phyloP scores from a whole-genome alignment of 2,797 vertebrate genomes.

The Eleutherodactylus coqui region DNA sequence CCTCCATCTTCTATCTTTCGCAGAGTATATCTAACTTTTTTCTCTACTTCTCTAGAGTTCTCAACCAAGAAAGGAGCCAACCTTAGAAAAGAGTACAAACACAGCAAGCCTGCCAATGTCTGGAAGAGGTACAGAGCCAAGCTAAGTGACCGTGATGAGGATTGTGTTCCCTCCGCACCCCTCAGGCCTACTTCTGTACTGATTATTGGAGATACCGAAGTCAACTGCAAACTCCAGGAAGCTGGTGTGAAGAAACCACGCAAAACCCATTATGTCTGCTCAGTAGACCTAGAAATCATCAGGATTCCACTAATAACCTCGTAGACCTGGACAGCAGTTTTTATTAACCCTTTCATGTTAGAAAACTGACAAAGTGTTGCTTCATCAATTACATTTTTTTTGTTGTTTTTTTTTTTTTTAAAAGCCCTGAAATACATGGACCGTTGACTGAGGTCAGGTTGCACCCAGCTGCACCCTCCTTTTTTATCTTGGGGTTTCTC shows the following conservation, averaged over 20 bases:
- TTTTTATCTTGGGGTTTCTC: constrained; percentile 44
- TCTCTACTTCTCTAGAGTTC: constrained; percentile 33
- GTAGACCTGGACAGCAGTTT: not conserved
- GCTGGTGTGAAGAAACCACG: constrained; percentile 40
- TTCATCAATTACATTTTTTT: not conserved
- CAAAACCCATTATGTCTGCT: constrained; percentile 12
- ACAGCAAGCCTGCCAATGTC: constrained; percentile 2
- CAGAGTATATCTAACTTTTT: not conserved
- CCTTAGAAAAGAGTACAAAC: not conserved
- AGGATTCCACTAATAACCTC: constrained; percentile 42
- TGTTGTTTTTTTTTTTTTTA: too few relatives aligned
- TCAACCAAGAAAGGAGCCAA: not conserved
- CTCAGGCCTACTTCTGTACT: not conserved
- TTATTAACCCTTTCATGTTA: constrained; percentile 45
- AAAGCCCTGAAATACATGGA: not conserved
- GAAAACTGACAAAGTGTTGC: not conserved
- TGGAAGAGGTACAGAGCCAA: constrained; percentile 11
- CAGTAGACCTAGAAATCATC: not conserved
- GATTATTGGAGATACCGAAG: constrained; percentile 4
- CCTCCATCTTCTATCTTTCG: not conserved
- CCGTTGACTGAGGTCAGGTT: constrained; percentile 10
- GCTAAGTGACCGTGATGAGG: constrained; percentile 1
- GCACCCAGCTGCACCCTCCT: constrained; percentile 17
- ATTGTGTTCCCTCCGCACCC: not conserved
- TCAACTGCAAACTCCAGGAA: constrained; percentile 27